phyloP scores from a whole-genome alignment of 2,113 vertebrate species.

The Carassius carassius region DNA sequence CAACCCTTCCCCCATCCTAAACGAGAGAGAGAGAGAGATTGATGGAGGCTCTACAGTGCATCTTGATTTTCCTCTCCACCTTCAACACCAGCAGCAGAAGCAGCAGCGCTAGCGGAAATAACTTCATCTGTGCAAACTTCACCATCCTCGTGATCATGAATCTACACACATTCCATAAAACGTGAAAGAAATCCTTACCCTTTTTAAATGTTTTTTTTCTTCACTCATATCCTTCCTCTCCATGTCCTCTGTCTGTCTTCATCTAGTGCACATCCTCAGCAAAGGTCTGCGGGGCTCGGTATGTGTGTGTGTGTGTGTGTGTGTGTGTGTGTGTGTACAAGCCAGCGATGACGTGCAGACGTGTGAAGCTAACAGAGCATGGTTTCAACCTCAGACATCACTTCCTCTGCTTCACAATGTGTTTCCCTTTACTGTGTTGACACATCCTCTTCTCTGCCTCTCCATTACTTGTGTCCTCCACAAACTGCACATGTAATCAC shows the following conservation, averaged over 20 bases:
- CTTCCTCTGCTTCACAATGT: slow-evolving; percentile 55
- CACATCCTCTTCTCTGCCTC: slow-evolving; percentile 57
- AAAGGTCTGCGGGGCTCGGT: slow-evolving; percentile 60
- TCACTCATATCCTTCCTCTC: slow-evolving; percentile 28
- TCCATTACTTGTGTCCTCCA: background rate
- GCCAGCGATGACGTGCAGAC: slow-evolving; percentile 38
- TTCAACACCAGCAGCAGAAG: slow-evolving; percentile 66
- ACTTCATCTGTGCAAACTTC: slow-evolving; percentile 57
- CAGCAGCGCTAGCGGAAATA: slow-evolving; percentile 65
- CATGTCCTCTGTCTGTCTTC: slow-evolving; percentile 47
- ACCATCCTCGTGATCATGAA: slow-evolving; percentile 34
- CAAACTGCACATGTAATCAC: background rate
- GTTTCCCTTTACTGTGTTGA: slow-evolving; percentile 53
- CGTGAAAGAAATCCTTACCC: slow-evolving; percentile 49
- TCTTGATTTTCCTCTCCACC: slow-evolving; percentile 68
- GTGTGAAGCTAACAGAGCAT: slow-evolving; percentile 38
- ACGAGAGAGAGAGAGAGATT: background rate
- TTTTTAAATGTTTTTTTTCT: slow-evolving; percentile 59
- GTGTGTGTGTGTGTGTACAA: background rate
- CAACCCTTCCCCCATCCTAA: slow-evolving; percentile 46
- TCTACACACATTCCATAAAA: slow-evolving; percentile 7
- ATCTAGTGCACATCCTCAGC: slow-evolving; percentile 64
- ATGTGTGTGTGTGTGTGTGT: background rate
- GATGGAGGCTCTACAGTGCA: slow-evolving; percentile 35
- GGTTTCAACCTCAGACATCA: slow-evolving; percentile 54